Percentiles rank a stretch among this genome's conserved stretches.
These are phyloP conservation scores for Perizoma affinitatum DNA, from an alignment of 2,888 invertebrate genomes.

Conservation along the genomic window DNA sequence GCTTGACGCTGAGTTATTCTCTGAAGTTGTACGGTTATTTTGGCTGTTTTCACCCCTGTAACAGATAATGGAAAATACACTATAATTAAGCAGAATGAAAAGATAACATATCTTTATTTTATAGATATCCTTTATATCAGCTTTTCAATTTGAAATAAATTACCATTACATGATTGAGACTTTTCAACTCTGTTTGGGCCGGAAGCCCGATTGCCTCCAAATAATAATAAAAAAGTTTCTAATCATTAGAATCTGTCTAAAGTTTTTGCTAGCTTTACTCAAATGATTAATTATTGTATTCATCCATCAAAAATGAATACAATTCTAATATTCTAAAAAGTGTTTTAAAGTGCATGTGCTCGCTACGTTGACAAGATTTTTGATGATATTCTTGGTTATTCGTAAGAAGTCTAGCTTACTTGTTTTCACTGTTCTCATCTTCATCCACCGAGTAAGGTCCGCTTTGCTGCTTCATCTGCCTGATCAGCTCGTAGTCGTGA, in stretches of 20 bases:
- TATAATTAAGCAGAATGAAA: background rate
- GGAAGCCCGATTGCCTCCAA: too few relatives aligned
- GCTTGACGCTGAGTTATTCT: slow-evolving; percentile 73
- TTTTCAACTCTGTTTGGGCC: too few relatives aligned
- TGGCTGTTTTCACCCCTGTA: slow-evolving; percentile 51
- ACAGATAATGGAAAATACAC: background rate
- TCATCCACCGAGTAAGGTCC: slow-evolving; percentile 71
- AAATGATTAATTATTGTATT: too few relatives aligned
- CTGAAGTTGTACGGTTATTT: slow-evolving; percentile 59
- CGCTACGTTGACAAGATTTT: background rate
- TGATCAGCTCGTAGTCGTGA: slow-evolving; percentile 70
- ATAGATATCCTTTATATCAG: background rate
- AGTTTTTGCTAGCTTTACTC: too few relatives aligned
- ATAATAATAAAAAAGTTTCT: too few relatives aligned
- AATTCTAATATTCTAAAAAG: background rate
- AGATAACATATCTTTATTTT: background rate
- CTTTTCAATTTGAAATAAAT: too few relatives aligned
- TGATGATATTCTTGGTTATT: too few relatives aligned
- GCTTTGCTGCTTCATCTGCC: slow-evolving; percentile 66
- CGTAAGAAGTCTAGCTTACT: slow-evolving; percentile 41
- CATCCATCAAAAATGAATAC: background rate
- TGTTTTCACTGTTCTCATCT: slow-evolving; percentile 65
- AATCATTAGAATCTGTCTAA: too few relatives aligned
- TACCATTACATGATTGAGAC: too few relatives aligned
- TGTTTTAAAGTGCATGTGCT: background rate